Evolutionary conservation across 1,140 invertebrate species (phyloP).

Genomic region (Elysia chlorotica): DNA sequence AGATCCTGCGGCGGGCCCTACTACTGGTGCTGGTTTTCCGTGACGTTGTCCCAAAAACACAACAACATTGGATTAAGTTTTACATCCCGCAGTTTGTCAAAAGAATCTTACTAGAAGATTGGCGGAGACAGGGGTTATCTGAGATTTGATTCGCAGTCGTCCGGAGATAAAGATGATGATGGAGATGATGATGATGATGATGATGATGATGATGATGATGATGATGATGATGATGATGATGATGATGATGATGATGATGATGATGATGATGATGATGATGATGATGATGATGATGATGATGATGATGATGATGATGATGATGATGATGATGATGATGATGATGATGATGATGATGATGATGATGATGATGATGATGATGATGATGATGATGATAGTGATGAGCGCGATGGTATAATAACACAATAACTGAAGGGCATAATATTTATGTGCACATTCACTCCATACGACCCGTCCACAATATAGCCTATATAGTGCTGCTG

Average conservation of each 20-base stretch:
- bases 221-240: constrained; percentile 6
- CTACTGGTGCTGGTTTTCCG: too few relatives aligned
- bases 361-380: constrained; percentile 6
- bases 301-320: constrained; percentile 1
- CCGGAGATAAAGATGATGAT: neutral
- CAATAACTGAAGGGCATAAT: neutral
- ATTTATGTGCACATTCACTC: neutral
- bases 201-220: constrained; percentile 8
- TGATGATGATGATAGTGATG: constrained; percentile 9
- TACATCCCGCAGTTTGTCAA: too few relatives aligned
- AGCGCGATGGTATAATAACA: neutral
- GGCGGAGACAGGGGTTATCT: too few relatives aligned
- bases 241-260: constrained; percentile 9
- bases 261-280: constrained; percentile 9
- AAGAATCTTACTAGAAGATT: too few relatives aligned
- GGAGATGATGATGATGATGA: constrained; percentile 1
- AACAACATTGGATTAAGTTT: too few relatives aligned
- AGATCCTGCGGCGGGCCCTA: too few relatives aligned
- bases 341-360: constrained; percentile 2
- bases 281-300: constrained; percentile 2
- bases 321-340: constrained; percentile 11
- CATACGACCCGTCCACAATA: neutral
- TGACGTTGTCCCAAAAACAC: too few relatives aligned
- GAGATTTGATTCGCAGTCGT: too few relatives aligned
- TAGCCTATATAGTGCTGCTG: neutral